Conservation (phyloP, 2,797 vertebrate species). For the Hipposideros larvatus region DNA sequence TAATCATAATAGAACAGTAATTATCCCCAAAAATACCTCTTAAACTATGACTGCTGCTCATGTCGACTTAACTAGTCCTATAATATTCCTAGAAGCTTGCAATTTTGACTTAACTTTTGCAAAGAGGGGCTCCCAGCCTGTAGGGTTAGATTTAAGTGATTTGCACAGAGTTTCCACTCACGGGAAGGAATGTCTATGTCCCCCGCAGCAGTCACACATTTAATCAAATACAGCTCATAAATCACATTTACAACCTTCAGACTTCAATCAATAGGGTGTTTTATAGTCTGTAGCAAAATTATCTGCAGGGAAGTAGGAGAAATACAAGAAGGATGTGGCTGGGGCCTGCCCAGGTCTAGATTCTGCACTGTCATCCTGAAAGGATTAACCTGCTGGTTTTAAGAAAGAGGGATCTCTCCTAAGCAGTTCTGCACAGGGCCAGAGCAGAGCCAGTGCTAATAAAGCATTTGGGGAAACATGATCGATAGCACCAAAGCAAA, state of each 20-base stretch:
- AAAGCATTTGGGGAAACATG: constrained; percentile 88
- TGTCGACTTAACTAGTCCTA: background rate
- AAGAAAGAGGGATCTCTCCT: constrained; percentile 84
- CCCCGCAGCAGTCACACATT: constrained; percentile 79
- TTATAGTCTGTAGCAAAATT: constrained; percentile 84
- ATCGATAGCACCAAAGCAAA: constrained; percentile 89
- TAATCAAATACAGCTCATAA: constrained; percentile 86
- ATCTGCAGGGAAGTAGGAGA: constrained; percentile 77
- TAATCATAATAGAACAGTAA: background rate
- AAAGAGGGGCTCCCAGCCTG: constrained; percentile 29
- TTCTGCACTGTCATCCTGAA: constrained; percentile 65
- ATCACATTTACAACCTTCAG: constrained; percentile 86
- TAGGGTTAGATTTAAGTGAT: constrained; percentile 77
- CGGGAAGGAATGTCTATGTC: constrained; percentile 79
- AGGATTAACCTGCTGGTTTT: constrained; percentile 83
- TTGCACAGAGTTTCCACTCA: constrained; percentile 73
- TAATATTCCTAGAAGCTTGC: constrained; percentile 50
- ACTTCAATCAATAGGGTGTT: constrained; percentile 86
- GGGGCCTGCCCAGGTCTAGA: constrained; percentile 52
- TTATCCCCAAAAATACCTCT: background rate
- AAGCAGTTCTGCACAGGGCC: constrained; percentile 84
- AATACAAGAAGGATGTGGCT: constrained; percentile 72
- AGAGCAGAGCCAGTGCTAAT: constrained; percentile 84
- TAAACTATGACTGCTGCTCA: background rate
- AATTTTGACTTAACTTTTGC: constrained; percentile 72